Evolutionary conservation across 2,888 invertebrate species (phyloP), one percentile per base, ranked within the genome.

Genomic region (Nasonia oneida): DNA sequence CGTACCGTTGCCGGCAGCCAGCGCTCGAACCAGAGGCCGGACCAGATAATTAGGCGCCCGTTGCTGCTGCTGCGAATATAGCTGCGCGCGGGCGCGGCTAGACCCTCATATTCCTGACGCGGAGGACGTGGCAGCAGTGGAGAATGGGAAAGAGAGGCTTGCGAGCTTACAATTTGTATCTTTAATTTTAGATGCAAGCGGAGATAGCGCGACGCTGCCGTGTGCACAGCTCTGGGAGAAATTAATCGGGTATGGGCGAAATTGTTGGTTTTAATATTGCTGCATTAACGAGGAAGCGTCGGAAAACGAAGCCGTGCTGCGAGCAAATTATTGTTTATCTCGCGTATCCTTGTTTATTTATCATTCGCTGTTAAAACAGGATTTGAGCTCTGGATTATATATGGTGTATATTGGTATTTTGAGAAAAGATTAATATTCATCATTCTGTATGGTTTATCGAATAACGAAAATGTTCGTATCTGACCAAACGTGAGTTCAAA

Each of bases 41-140:
- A 81, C 77, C 77, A 78, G 83, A 84, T 86, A 84, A 86, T 86
- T 86, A 81, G 81, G 39, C 73, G 64, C 23, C 47, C 73, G 12
- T 12, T 73, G 15, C 42, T 37, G 71, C 70, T 33, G 18, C 23
- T 23, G 5, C 18, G 18, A 5, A 18, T 18, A 53, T 53, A 53
- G 53, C 18, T 15, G 53, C 47, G 15, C n/a, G 18, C 5, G 18
- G 8, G 15, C n/a, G 5, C 18, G 18, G 3, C n/a, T 47, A 23
- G n/a, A 37, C n/a, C n/a, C 14, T 37, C 42, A 76, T 23, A 81
- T 39, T 12, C 61, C 47, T 15, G n/a, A 15, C 15, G 61, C 57
- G n/a, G 33, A 53, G n/a, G 33, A 53, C 37, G 29, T 39, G 71
- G 61, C 37, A 37, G 37, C 4, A 37, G 4, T 14, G 57, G 12